Base-by-base conservation (phyloP, 2,113 vertebrate species). In the Nettapus auritus region DNA sequence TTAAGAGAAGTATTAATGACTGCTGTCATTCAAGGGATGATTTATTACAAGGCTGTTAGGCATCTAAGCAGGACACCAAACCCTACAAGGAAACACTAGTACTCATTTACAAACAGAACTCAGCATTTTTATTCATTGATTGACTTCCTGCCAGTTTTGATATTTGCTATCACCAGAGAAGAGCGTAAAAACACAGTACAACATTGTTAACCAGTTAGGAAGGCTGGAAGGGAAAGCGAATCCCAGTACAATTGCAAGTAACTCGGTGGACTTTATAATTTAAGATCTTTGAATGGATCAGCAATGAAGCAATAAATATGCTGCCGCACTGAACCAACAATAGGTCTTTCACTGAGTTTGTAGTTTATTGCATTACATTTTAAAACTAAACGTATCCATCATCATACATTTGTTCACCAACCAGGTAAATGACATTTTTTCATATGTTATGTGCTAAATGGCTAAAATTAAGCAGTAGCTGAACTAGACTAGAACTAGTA, bases 321-420 rank as follows among this genome's bases (percentile, higher is more conserved):
- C 88, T 75, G 88, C 92, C 90, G 90, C 90, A 93, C 73, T 44
- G 69, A 93, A 94, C 93, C 86, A 91, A 92, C 64, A 85, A 73
- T 52, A 94, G 88, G 86, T 91, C 82, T 93, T 79, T 67, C 59
- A 38, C 71, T 90, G 48, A 38, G 23, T 92, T 76, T 53, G 89
- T 94, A 77, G 40, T 90, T 96, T 96, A 96, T 96, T 97, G 95
- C 96, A 86, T 96, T 95, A 95, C 91, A 95, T 74, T 96, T 95
- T 90, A 64, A 91, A 92, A 89, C 77, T 71, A 90, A 95, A 88
- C 55, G 22, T 86, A 71, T 8, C 90, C 88, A 90, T 88, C 79
- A 40, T 91, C 79, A 56, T 42, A 95, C 79, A 89, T 86, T 89
- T 89, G 71, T 71, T 93, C 92, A 93, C 56, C 57, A 3, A 86